phyloP scores from a whole-genome alignment of 2,888 invertebrate genomes.

The Oithona nana region DNA sequence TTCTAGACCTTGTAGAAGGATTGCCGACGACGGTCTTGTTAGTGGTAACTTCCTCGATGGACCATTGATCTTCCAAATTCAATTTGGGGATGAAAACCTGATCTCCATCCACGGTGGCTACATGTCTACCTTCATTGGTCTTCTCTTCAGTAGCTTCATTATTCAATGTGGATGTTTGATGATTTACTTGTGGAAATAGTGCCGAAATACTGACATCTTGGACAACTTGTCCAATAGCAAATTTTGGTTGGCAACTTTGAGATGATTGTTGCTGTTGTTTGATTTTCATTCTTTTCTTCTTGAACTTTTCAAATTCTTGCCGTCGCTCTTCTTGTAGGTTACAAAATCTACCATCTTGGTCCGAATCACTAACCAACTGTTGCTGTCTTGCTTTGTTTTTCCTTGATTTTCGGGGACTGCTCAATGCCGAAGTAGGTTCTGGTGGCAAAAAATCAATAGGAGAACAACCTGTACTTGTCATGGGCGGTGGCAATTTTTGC shows the following conservation, averaged over 20 bases:
- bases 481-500: not conserved
- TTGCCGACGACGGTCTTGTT: no score
- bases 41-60: not conserved
- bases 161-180: no score
- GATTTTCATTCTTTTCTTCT: not conserved
- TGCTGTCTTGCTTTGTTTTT: not conserved
- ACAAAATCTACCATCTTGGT: not conserved
- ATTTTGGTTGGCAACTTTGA: no score
- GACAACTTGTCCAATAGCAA: not conserved
- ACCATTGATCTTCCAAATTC: slow-evolving; percentile 7
- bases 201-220: not conserved
- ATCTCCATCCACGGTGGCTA: not conserved
- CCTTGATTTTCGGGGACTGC: not conserved
- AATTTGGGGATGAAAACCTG: slow-evolving; percentile 11
- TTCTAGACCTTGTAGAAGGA: no score
- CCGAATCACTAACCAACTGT: not conserved
- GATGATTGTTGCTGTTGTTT: no score
- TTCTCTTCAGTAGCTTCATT: not conserved
- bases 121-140: not conserved
- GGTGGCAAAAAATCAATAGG: not conserved
- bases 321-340: not conserved
- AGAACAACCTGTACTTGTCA: not conserved
- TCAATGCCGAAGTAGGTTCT: no score
- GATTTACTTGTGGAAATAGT: not conserved
- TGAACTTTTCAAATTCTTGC: not conserved